phyloP scores from a whole-genome alignment of 2,113 vertebrate species.

The Gadus macrocephalus region DNA sequence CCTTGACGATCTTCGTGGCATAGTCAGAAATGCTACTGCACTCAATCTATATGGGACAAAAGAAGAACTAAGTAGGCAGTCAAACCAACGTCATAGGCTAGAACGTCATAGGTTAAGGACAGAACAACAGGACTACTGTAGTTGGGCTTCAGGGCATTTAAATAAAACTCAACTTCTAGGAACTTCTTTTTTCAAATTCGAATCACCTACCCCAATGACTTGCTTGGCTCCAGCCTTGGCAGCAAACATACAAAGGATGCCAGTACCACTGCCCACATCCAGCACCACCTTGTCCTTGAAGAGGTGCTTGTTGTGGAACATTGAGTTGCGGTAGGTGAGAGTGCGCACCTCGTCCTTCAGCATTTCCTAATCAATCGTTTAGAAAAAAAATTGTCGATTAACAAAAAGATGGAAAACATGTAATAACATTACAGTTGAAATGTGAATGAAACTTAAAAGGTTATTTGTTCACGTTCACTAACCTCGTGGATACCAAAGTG shows the following conservation, averaged over 20 bases:
- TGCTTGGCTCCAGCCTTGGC: slow-evolving; percentile 89
- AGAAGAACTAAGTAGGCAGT: background rate
- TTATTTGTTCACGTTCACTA: background rate
- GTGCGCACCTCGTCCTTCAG: slow-evolving; percentile 92
- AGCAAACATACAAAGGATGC: slow-evolving; percentile 93
- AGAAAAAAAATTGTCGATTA: too few relatives aligned
- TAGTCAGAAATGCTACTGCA: slow-evolving; percentile 95
- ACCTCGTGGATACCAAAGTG: slow-evolving; percentile 96
- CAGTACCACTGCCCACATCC: slow-evolving; percentile 88
- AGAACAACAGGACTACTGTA: background rate
- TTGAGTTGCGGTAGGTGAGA: slow-evolving; percentile 89
- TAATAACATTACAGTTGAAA: background rate
- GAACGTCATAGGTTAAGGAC: too few relatives aligned
- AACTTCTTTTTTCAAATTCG: background rate
- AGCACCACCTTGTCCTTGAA: slow-evolving; percentile 93
- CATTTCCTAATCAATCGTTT: slow-evolving; percentile 77
- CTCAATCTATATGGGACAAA: slow-evolving; percentile 76
- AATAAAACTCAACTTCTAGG: background rate
- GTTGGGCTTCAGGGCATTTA: background rate
- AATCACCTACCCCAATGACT: slow-evolving; percentile 82
- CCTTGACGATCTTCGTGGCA: slow-evolving; percentile 90
- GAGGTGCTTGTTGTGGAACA: slow-evolving; percentile 94
- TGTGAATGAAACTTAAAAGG: background rate
- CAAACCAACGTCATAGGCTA: background rate
- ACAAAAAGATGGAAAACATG: background rate